These are phyloP conservation scores for Drosophila setifemur DNA, from an alignment of 1,140 invertebrate genomes.

Conservation along the genomic window DNA sequence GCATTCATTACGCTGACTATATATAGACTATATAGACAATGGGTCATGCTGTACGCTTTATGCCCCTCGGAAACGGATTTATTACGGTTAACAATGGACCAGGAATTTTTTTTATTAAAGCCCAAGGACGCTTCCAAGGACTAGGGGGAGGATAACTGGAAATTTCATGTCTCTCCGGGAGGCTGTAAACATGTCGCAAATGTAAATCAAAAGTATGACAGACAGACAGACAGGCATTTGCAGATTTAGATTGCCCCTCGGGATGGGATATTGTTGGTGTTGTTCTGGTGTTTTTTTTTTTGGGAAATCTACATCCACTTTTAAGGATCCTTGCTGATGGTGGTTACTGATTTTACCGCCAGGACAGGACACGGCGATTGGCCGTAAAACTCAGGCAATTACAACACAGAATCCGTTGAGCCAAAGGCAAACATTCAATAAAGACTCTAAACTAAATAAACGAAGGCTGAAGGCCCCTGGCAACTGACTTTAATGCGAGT, in stretches of 20 bases:
- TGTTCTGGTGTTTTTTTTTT: too few relatives aligned
- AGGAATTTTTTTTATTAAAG: constrained; percentile 26
- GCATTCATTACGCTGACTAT: constrained; percentile 1
- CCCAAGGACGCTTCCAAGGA: background rate
- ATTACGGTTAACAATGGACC: background rate
- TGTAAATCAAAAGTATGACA: constrained; percentile 30
- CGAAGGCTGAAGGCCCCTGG: background rate
- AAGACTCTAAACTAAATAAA: constrained; percentile 63
- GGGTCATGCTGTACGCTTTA: background rate
- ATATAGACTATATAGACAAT: constrained; percentile 26
- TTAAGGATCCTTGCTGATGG: background rate
- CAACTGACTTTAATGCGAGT: background rate
- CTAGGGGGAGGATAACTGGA: background rate
- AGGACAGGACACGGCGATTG: constrained; percentile 23
- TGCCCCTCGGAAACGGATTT: constrained; percentile 23
- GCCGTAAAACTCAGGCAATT: constrained; percentile 58
- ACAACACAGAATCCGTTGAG: constrained; percentile 54
- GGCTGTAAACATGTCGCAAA: constrained; percentile 58
- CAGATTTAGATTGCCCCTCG: background rate
- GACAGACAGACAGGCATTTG: background rate
- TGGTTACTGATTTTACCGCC: background rate
- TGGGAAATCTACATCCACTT: background rate
- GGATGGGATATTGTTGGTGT: constrained; percentile 1
- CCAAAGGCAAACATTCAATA: constrained; percentile 63
- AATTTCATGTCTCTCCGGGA: constrained; percentile 24